phyloP scores from a whole-genome alignment of 1,140 invertebrate genomes.

The Cryptotermes secundus region DNA sequence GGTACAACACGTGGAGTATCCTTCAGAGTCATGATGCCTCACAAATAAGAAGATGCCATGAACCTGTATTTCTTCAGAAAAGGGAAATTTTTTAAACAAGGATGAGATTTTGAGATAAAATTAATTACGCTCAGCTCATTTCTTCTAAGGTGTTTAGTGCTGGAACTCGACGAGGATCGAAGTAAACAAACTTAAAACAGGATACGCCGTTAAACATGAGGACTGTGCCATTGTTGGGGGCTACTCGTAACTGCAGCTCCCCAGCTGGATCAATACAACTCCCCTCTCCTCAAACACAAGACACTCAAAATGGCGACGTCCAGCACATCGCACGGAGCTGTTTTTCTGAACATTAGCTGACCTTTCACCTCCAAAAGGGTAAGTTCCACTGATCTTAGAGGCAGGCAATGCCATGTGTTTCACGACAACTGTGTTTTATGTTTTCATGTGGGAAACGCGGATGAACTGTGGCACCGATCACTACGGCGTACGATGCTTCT shows the following conservation, averaged over 20 bases:
- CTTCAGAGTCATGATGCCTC: too few relatives aligned
- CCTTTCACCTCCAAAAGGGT: slow-evolving; percentile 5
- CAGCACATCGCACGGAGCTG: not conserved
- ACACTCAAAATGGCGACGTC: not conserved
- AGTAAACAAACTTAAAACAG: not conserved
- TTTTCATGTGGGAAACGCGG: not conserved
- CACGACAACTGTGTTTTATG: not conserved
- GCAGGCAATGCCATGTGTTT: not conserved
- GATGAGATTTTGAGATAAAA: too few relatives aligned
- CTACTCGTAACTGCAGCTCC: not conserved
- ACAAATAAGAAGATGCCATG: too few relatives aligned
- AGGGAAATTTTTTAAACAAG: too few relatives aligned
- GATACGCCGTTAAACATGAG: not conserved
- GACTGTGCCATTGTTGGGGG: not conserved
- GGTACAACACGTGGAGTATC: too few relatives aligned
- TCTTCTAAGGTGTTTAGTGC: too few relatives aligned
- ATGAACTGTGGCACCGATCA: not conserved
- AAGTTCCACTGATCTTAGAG: not conserved
- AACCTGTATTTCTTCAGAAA: too few relatives aligned
- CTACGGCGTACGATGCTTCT: not conserved
- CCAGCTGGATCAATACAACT: not conserved
- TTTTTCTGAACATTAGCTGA: not conserved
- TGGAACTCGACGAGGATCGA: too few relatives aligned
- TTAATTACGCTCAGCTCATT: too few relatives aligned
- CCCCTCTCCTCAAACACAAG: not conserved